Base-by-base conservation (phyloP, 2,888 invertebrate genomes). In the Andrena trimmerana region DNA sequence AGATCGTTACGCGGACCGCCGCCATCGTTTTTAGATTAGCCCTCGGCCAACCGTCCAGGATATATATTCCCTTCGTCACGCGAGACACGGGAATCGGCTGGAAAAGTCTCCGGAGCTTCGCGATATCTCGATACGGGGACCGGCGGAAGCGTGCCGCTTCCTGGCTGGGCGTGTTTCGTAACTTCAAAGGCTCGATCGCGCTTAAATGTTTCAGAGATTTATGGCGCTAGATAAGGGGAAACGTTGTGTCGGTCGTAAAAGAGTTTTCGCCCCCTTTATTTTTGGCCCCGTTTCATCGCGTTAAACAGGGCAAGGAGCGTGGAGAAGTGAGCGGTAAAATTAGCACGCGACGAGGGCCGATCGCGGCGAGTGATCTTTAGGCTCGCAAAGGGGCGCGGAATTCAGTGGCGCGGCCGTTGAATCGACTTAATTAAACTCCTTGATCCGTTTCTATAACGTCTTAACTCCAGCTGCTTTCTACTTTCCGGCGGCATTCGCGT, bases 371-470 rank as follows among this genome's bases (percentile, higher is more conserved):
- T 67, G 75, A 86, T 83, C 79, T 27, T 50, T 48, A 6, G 31
- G 36, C 20, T 7, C 33, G 57, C 36, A 16, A 16, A 31, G 67
- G 36, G 62, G 0, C 63, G 75, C 62, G 62, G 80, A 81, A 84
- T 86, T 88, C 86, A 78, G 86, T 71, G 76, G 76, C 81, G 78
- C 79, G 67, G 65, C 77, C 84, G 80, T 78, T 89, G 89, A 89
- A 89, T 88, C 89, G 86, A 88, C 87, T 88, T 88, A 88, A 88
- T 88, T 88, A 88, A 87, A 88, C 86, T 87, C 89, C 86, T 87
- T 87, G 84, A 88, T 88, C 88, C 89, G 86, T 89, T 89, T 89
- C 88, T 87, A 88, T 89, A 87, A 89, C 84, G 89, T 86, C 84
- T 89, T 86, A 86, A 88, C 84, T 20, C 86, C 84, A 79, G 80